phyloP scores from a whole-genome alignment of 2,888 invertebrate genomes.

The Tanypteryx hageni region DNA sequence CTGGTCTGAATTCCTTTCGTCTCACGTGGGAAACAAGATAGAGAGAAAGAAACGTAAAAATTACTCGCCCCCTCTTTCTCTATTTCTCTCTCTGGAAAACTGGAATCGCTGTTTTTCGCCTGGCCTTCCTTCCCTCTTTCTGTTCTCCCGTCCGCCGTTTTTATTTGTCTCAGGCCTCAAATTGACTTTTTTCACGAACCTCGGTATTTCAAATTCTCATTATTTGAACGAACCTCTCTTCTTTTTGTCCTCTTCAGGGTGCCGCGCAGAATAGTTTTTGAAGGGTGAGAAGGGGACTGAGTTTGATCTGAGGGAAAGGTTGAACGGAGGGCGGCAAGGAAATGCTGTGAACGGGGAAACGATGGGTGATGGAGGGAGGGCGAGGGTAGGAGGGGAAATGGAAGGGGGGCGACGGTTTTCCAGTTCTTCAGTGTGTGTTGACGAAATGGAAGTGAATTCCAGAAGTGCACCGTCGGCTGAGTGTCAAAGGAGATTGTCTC shows the following conservation, averaged over 20 bases:
- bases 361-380: not conserved
- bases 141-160: not conserved
- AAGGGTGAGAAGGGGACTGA: not conserved
- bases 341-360: not conserved
- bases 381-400: not conserved
- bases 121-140: not conserved
- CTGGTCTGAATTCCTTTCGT: slow-evolving; percentile 53
- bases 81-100: not conserved
- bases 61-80: slow-evolving; percentile 8
- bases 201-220: not conserved
- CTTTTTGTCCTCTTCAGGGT: not conserved
- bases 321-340: not conserved
- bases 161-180: not conserved
- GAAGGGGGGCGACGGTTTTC: not conserved
- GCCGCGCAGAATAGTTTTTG: not conserved
- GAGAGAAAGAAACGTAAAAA: slow-evolving; percentile 35
- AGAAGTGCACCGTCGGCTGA: not conserved
- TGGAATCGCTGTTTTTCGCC: not conserved
- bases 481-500: not conserved
- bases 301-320: not conserved
- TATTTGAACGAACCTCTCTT: not conserved
- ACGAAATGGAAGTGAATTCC: not conserved
- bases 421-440: not conserved
- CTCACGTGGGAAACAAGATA: slow-evolving; percentile 35
- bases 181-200: slow-evolving; percentile 10